Evolutionary conservation across 2,113 vertebrate species (phyloP).

Genomic region (Calidris pugnax): DNA sequence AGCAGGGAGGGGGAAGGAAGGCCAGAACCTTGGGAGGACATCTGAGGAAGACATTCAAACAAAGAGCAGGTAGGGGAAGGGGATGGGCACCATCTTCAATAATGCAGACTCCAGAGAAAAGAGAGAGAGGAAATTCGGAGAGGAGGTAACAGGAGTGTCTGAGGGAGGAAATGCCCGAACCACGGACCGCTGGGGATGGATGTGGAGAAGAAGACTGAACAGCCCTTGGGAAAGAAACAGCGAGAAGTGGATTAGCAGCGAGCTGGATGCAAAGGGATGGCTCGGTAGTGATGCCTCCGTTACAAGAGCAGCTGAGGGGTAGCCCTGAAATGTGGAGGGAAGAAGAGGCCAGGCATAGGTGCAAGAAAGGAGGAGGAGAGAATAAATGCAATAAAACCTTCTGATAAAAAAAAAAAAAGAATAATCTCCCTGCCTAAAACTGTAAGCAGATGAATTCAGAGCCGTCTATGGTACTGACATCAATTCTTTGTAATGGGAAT

Average conservation of each 20-base stretch:
- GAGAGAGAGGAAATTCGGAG: not conserved
- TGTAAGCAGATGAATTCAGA: not conserved
- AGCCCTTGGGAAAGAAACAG: not conserved
- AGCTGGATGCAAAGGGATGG: not conserved
- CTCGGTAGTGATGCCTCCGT: not conserved
- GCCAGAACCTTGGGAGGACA: not conserved
- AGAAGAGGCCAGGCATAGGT: not conserved
- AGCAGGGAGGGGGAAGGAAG: fast-evolving
- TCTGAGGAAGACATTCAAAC: not conserved
- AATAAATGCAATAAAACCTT: not conserved
- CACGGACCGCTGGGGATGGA: fast-evolving
- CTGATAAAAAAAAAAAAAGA: not conserved
- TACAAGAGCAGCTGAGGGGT: not conserved
- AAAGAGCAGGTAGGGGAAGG: not conserved
- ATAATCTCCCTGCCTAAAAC: not conserved
- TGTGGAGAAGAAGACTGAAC: not conserved
- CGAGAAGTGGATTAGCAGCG: not conserved
- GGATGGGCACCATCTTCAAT: fast-evolving
- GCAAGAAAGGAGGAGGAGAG: not conserved
- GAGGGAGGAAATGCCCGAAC: not conserved
- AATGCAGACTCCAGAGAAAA: not conserved
- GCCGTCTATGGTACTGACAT: not conserved
- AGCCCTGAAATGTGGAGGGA: not conserved
- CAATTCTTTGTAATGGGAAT: not conserved
- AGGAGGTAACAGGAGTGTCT: not conserved